Evolutionary conservation across 2,797 vertebrate species (phyloP).

Genomic region (Hydrolagus colliei): DNA sequence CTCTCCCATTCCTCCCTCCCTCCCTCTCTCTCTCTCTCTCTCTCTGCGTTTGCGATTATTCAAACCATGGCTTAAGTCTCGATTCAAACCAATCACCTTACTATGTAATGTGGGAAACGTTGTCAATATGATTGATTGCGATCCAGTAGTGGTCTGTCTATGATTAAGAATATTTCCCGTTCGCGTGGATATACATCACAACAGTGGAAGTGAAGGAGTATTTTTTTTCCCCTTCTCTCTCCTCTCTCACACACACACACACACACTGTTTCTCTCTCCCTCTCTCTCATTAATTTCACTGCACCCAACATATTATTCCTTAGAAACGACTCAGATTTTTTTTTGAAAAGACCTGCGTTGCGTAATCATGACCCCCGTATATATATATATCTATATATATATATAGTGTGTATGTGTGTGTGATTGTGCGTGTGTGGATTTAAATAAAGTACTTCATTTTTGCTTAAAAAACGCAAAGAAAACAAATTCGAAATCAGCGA

Average conservation of each 20-base stretch:
- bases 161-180: background rate
- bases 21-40: too few relatives aligned
- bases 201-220: background rate
- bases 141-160: background rate
- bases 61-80: background rate
- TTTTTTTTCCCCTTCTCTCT: background rate
- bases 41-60: background rate
- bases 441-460: conserved; percentile 21
- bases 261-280: too few relatives aligned
- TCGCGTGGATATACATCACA: too few relatives aligned
- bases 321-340: background rate
- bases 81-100: background rate
- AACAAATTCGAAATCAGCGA: conserved; percentile 31
- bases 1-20: background rate
- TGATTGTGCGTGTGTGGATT: background rate
- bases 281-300: background rate
- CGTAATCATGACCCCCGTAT: background rate
- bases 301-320: background rate
- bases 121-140: conserved; percentile 12
- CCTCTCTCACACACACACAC: too few relatives aligned
- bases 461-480: conserved; percentile 29
- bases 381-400: too few relatives aligned
- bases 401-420: too few relatives aligned
- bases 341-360: background rate
- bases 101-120: background rate